Percentiles rank a stretch among this genome's conserved stretches.
Evolutionary conservation across 2,888 invertebrate genomes (phyloP).

Genomic region (Muschampia plurimacula): DNA sequence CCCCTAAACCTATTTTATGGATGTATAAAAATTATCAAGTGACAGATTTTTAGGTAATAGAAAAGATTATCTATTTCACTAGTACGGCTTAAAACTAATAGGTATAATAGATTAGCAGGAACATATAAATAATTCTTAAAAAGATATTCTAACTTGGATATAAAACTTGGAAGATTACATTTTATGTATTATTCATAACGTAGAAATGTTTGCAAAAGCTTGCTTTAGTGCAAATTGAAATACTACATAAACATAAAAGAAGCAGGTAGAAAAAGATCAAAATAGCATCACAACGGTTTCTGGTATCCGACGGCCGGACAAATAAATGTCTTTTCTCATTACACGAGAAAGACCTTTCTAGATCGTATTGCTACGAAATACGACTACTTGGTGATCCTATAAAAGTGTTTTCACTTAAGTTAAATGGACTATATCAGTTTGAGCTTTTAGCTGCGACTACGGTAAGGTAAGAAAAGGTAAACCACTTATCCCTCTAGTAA

Average conservation of each 20-base stretch:
- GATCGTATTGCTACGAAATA: constrained; percentile 10
- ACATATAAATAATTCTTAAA: no score
- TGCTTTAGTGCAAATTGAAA: constrained; percentile 1
- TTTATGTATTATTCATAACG: not conserved
- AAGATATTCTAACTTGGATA: no score
- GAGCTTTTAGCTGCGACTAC: not conserved
- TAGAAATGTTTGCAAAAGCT: not conserved
- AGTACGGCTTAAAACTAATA: no score
- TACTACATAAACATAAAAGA: not conserved
- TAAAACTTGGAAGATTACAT: no score
- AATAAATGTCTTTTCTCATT: constrained; percentile 21
- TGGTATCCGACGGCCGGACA: constrained; percentile 8
- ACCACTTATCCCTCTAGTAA: not conserved
- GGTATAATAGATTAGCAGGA: no score
- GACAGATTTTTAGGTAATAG: no score
- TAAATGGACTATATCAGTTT: constrained; percentile 9
- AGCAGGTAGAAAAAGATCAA: not conserved
- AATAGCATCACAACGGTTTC: constrained; percentile 17
- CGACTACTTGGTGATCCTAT: constrained; percentile 10
- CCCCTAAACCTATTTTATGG: no score
- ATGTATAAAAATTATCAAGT: no score
- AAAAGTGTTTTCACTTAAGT: constrained; percentile 16
- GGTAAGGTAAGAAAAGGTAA: not conserved
- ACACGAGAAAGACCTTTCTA: constrained; percentile 1
- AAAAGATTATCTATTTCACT: no score